Percentiles rank a stretch among this genome's conserved stretches.
Conservation (phyloP, 2,888 invertebrate genomes). For the Melanotus villosus region DNA sequence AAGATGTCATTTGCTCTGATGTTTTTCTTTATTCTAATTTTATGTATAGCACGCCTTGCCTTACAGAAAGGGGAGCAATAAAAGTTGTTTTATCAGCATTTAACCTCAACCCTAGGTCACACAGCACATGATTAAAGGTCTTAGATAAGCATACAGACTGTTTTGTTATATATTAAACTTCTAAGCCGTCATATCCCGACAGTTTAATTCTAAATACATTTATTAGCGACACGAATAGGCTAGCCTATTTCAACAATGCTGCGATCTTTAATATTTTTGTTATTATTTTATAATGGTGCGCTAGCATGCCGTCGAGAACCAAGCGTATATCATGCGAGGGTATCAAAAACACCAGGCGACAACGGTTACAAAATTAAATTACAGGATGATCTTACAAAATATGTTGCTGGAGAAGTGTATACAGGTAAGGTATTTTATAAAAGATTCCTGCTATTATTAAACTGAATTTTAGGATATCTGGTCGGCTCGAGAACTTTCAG, state of each 20-base stretch:
- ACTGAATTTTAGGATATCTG: slow-evolving; percentile 30
- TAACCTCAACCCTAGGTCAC: slow-evolving; percentile 15
- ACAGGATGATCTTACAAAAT: slow-evolving; percentile 85
- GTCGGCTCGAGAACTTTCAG: slow-evolving; percentile 77
- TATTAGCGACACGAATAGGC: too few species aligned
- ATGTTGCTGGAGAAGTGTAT: slow-evolving; percentile 87
- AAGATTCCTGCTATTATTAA: neutral
- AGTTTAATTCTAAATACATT: neutral
- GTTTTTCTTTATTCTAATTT: too few species aligned
- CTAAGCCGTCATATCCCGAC: neutral
- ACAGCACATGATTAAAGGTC: slow-evolving; percentile 21
- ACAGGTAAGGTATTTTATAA: slow-evolving; percentile 75
- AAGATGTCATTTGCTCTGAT: too few species aligned
- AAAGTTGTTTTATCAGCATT: slow-evolving; percentile 4
- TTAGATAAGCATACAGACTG: neutral
- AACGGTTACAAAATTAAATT: slow-evolving; percentile 88
- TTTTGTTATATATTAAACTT: neutral
- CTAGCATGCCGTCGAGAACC: slow-evolving; percentile 69
- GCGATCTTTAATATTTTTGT: slow-evolving; percentile 22
- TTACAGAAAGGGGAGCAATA: too few species aligned
- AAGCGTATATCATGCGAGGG: slow-evolving; percentile 67
- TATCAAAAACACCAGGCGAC: slow-evolving; percentile 81
- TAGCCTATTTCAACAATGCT: too few species aligned
- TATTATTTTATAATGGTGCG: slow-evolving; percentile 7
- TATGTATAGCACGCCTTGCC: too few species aligned